Base-by-base conservation (phyloP, 1,140 invertebrate species). In the Drosophila arawakana region DNA sequence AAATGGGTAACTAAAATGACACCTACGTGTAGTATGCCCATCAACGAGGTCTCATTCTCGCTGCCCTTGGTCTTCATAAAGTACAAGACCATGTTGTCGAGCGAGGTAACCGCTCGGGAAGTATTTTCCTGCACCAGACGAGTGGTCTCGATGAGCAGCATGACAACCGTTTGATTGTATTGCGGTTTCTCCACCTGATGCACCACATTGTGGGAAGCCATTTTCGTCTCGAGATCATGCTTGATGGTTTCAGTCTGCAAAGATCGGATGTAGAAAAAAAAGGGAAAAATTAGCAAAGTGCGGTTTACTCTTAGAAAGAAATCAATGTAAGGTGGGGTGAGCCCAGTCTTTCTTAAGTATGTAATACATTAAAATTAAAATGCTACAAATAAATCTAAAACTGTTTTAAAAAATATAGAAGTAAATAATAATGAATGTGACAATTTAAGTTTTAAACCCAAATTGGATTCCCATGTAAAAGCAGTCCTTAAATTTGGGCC, bases 111-210 rank as follows among this genome's bases (percentile, higher is more conserved):
- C 1, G 96, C 96, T 15, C 95, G 93, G 11, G 94, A 95, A 21
- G 95, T 95, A 86, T 96, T 97, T 72, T 95, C 94, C 47, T 94
- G 93, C 82, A 96, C 94, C 58, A 93, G 93, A 7, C 94, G 94
- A n/a, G 96, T 92, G 13, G 95, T 95, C 15, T 93, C 92, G 55
- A 96, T 93, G 50, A 96, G 90, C 61, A 94, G 92, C 57, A 94
- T 94, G 34, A 96, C 93, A 35, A 95, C 94, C 0, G 96, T 96
- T 86, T 95, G 95, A 92, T 97, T 97, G 59, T 94, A 94, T 6
- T 96, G 95, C 2, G 96, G 95, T 61, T 94, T 94, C 84, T 96
- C 96, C 76, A 97, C 95, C 11, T 95, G 94, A 85, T 96, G 95
- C 21, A 94, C 93, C 13, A 97, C 91, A n/a, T 95, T 93, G 1